A percentile compares a stretch with the other conserved stretches of the same genome.
Evolutionary conservation across 2,797 vertebrate genomes (phyloP).

Genomic region (Anableps anableps): DNA sequence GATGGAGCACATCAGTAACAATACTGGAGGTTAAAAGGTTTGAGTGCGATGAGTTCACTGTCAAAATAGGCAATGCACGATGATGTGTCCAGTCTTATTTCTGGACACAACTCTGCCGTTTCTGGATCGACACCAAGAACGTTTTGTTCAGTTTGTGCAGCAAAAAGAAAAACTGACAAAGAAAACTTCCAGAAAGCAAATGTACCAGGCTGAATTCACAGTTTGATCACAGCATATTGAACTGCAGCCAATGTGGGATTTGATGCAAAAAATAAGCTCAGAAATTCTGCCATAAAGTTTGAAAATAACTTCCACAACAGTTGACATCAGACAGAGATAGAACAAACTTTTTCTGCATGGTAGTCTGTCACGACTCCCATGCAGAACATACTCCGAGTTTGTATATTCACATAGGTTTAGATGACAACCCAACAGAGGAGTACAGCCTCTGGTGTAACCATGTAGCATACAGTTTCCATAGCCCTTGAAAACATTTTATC

Average conservation of each 20-base stretch:
- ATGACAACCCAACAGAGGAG: too few species aligned
- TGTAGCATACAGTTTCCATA: neutral
- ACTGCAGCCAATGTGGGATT: neutral
- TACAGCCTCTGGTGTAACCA: too few species aligned
- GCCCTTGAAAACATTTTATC: neutral
- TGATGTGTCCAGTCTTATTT: constrained; percentile 26
- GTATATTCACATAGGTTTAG: neutral
- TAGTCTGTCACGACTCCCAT: neutral
- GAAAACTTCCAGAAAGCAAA: constrained; percentile 9
- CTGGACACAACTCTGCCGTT: constrained; percentile 29
- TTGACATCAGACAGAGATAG: constrained; percentile 3
- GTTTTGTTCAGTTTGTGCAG: constrained; percentile 19
- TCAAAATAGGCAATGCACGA: constrained; percentile 1
- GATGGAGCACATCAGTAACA: constrained; percentile 21
- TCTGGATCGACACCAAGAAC: constrained; percentile 42
- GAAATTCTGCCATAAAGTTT: neutral
- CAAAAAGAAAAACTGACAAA: constrained; percentile 18
- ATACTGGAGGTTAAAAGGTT: constrained; percentile 29
- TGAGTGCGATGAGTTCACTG: constrained; percentile 7
- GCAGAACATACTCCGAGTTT: neutral
- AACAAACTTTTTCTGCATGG: neutral
- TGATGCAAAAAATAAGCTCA: neutral
- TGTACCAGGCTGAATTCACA: constrained; percentile 3
- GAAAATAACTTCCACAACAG: neutral
- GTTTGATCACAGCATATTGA: neutral